These are phyloP conservation scores for Phrynosoma platyrhinos DNA, from an alignment of 2,113 vertebrate species.

Conservation along the genomic window DNA sequence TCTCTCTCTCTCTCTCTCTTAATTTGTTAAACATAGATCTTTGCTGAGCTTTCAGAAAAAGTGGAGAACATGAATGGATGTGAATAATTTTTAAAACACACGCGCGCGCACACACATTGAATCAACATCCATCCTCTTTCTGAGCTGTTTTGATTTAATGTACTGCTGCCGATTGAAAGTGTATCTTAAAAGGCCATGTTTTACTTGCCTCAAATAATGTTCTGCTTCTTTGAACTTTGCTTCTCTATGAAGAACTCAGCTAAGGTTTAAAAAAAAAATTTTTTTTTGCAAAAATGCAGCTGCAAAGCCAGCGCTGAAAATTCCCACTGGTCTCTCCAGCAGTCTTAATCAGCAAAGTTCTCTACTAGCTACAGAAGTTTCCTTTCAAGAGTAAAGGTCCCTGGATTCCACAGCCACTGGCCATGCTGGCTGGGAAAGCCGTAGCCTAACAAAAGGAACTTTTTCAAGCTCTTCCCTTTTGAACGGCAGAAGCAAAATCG, in stretches of 20 bases:
- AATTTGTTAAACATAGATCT: slow-evolving; percentile 13
- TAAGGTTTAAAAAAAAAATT: slow-evolving; percentile 8
- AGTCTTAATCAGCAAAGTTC: slow-evolving; percentile 66
- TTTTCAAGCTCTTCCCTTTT: too few species aligned
- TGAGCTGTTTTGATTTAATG: slow-evolving; percentile 48
- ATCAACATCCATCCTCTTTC: background rate
- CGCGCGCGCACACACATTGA: background rate
- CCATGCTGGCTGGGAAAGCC: too few species aligned
- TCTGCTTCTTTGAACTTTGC: slow-evolving; percentile 70
- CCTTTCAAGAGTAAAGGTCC: slow-evolving; percentile 33
- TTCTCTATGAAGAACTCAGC: slow-evolving; percentile 60
- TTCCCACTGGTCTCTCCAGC: slow-evolving; percentile 58
- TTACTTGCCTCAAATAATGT: slow-evolving; percentile 69
- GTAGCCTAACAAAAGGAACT: too few species aligned
- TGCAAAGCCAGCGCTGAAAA: slow-evolving; percentile 50
- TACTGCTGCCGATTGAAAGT: slow-evolving; percentile 49
- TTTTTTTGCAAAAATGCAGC: slow-evolving; percentile 52
- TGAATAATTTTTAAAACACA: slow-evolving; percentile 37
- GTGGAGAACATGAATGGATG: slow-evolving; percentile 2
- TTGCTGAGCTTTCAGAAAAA: slow-evolving; percentile 33
- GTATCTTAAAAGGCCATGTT: slow-evolving; percentile 68
- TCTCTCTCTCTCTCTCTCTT: background rate
- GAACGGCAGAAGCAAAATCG: too few species aligned
- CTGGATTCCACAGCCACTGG: background rate
- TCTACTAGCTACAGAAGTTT: slow-evolving; percentile 33